Base-by-base conservation (phyloP, 2,888 invertebrate genomes). In the Habrosyne pyritoides region DNA sequence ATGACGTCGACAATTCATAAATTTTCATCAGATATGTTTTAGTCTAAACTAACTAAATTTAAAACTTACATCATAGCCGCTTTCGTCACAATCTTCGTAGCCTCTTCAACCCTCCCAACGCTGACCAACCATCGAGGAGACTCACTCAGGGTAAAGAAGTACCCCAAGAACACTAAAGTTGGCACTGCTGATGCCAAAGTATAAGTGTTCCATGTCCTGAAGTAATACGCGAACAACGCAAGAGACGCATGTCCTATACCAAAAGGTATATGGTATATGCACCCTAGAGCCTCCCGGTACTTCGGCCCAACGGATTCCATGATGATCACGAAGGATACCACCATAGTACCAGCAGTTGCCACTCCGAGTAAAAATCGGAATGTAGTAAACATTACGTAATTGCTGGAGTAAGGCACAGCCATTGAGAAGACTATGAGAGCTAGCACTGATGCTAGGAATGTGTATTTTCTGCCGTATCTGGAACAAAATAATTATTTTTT, bases 71-170 rank as follows among this genome's bases (percentile, higher is more conserved):
- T 69, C 59, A 83, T 87, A 0, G 95, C 95, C 3, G 94, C 95
- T 64, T 89, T 93, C 68, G 93, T 93, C 28, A 96, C 79, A 1
- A 95, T 87, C 51, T 78, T 77, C 0, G 94, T 86, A 0, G 96
- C 94, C 46, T 93, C 84, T 10, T 94, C 94, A 48, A 94, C 85
- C 53, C 91, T 89, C 0, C 95, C 95, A 1, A 94, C 93, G 4
- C 94, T 94, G 48, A 95, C 84, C 28, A 96, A 84, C 96, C 96
- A 96, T 48, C 96, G 91, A 0, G 96, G 96, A 0, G 96, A 96
- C 79, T 96, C 96, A 0, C 95, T 94, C 28, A 96, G 81, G 14
- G 95, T 71, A 91, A 95, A 94, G 69, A 94, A 94, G 63, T 95
- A 95, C 90, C 42, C 26, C n/a, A 49, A 14, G 26, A 49, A 49